These are phyloP conservation scores for Thera britannica DNA, from an alignment of 2,888 invertebrate species.

Conservation along the genomic window DNA sequence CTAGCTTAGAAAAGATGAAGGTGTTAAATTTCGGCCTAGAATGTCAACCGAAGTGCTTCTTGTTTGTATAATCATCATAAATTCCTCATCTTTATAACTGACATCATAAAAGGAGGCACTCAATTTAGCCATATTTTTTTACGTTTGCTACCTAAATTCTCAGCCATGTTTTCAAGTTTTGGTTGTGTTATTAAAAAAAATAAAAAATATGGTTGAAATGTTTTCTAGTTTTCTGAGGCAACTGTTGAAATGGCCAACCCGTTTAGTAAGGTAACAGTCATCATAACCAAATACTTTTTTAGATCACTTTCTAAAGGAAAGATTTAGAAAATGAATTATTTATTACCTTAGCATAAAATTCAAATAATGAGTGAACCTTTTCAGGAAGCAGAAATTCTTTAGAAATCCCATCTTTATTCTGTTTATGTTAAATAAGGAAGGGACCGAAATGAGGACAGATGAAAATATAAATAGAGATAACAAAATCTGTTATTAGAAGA, in stretches of 20 bases:
- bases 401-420: slow-evolving; percentile 39
- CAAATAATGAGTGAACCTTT: slow-evolving; percentile 38
- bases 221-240: too few relatives aligned
- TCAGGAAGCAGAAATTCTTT: slow-evolving; percentile 40
- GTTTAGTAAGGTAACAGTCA: neutral
- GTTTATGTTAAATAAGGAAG: slow-evolving; percentile 33
- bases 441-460: slow-evolving; percentile 24
- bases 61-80: too few relatives aligned
- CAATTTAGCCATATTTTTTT: too few relatives aligned
- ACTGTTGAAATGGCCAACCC: neutral
- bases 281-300: neutral
- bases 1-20: too few relatives aligned
- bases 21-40: too few relatives aligned
- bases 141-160: too few relatives aligned
- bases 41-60: too few relatives aligned
- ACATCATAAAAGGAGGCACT: too few relatives aligned
- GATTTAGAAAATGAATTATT: neutral
- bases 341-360: slow-evolving; percentile 38
- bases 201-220: too few relatives aligned
- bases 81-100: too few relatives aligned
- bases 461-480: slow-evolving; percentile 32
- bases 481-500: slow-evolving; percentile 21
- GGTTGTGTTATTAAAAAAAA: too few relatives aligned
- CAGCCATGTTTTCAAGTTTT: too few relatives aligned
- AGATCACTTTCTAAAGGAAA: neutral